Evolutionary conservation across 2,888 invertebrate species (phyloP).

Genomic region (Endomychus coccineus): DNA sequence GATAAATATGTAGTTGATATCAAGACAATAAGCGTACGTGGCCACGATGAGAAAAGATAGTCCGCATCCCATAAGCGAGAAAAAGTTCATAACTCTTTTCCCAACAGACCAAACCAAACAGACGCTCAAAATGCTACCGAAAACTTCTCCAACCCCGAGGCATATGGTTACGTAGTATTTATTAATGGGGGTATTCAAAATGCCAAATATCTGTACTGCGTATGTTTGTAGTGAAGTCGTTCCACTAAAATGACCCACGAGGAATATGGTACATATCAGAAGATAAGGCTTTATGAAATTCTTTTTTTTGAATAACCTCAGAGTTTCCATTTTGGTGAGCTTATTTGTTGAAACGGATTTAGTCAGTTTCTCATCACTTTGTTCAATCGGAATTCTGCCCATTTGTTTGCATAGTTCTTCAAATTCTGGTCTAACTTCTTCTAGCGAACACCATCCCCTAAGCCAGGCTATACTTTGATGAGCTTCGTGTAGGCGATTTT

Average conservation of each 20-base stretch:
- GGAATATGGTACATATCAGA: conserved; percentile 59
- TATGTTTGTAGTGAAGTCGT: conserved; percentile 67
- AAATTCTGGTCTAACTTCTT: conserved; percentile 55
- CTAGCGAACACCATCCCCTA: conserved; percentile 64
- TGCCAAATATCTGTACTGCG: conserved; percentile 65
- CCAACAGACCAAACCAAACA: conserved; percentile 63
- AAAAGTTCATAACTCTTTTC: conserved; percentile 59
- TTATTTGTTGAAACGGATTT: too few species aligned
- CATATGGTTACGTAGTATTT: conserved; percentile 68
- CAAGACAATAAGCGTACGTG: conserved; percentile 44
- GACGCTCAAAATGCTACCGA: conserved; percentile 60
- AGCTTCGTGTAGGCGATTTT: conserved; percentile 58
- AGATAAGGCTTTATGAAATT: conserved; percentile 58
- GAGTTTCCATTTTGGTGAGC: conserved; percentile 11
- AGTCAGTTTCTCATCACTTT: conserved; percentile 17
- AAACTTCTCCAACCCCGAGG: conserved; percentile 61
- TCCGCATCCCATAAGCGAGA: conserved; percentile 59
- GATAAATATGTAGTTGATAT: too few species aligned
- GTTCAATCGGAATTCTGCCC: conserved; percentile 21
- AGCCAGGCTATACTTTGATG: conserved; percentile 67
- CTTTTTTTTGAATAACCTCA: conserved; percentile 46
- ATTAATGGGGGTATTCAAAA: conserved; percentile 64
- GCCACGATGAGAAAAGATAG: conserved; percentile 57
- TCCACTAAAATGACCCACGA: conserved; percentile 68
- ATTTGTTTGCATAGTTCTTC: background rate